Evolutionary conservation across 1,140 invertebrate species (phyloP), one percentile per base, ranked within the genome.

Genomic region (Tetramorium alpestre): DNA sequence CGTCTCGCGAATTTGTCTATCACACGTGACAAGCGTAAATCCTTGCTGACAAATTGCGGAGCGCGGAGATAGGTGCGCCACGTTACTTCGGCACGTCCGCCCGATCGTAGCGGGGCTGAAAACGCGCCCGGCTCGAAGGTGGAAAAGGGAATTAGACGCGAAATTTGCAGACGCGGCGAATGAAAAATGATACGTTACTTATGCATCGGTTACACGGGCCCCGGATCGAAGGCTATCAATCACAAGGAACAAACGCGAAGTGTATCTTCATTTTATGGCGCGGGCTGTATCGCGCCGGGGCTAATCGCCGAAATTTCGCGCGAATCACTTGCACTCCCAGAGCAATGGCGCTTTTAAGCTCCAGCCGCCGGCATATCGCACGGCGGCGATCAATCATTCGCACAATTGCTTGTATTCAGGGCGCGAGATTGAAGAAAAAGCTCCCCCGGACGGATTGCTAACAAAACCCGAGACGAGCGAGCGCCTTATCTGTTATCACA

Each of bases 1-100:
- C 87, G 87, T 70, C 10, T 62, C 73, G 72, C 86, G 49, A 90
- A 90, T 82, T 90, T 87, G 88, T 88, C 86, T 89, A 90, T 87
- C 84, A 87, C 76, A 80, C 84, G 88, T 82, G 80, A 89, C 78
- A 77, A 73, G 69, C 78, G 85, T 78, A 56, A 65, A 89, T 76
- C 64, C 67, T 49, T 60, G 33, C 33, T 87, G 88, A 65, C 54
- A 82, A 87, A 87, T 85, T 81, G 78, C 51, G 18, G 82, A 65
- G 64, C 22, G 58, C 51, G 13, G 13, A 44, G 73, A 84, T 75
- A 60, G 80, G 80, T 62, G 38, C 11, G 51, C 64, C 70, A 33
- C 73, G 56, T 47, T 76, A 25, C 82, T 77, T 72, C 51, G 67
- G 88, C 73, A 70, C 54, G 67, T 25, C 18, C 69, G 49, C 38